Evolutionary conservation across 2,888 invertebrate species (phyloP), one percentile per base, ranked within the genome.

Genomic region (Cryptocheilus praepositus): DNA sequence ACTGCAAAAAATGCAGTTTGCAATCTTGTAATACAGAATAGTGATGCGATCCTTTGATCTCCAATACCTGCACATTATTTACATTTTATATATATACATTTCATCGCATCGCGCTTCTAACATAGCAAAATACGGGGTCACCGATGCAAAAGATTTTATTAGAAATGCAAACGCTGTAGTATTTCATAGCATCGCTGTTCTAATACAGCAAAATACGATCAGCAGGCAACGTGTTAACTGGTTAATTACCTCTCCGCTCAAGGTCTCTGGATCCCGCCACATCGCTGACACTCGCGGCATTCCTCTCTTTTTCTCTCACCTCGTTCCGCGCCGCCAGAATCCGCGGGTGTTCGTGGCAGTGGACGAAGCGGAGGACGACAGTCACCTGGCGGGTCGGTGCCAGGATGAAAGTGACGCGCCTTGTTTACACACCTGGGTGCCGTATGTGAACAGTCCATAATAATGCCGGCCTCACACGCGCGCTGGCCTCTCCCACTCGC

Each of bases 391-490:
- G 65, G 36, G 67, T 59, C 66, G 60, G 63, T 70, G 71, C 63
- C 63, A 60, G 73, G 75, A 74, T 69, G 70, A 79, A 76, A 81
- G 73, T 73, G 76, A 82, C 75, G 75, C 61, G 74, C 67, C 74
- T 81, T 83, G 81, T 83, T 83, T 83, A 80, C 81, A 78, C 83
- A 84, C 83, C 83, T 84, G 83, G 83, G 72, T 70, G 68, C 64
- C 28, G 67, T 73, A 65, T 69, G 67, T 63, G 70, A 70, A 73
- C 71, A 55, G 70, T 56, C 61, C 74, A 71, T 67, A 70, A 69
- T 67, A 73, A 73, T 57, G 64, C 64, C 63, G 51, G 67, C 63
- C 70, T 73, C 63, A 49, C 74, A 51, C 73, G 68, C 56, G 61
- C 66, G 55, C 16, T 36, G 15, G 19, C 45, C 19, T 45, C 21